These are phyloP conservation scores for Urophycis tenuis DNA, from an alignment of 2,797 vertebrate genomes.

Conservation along the genomic window DNA sequence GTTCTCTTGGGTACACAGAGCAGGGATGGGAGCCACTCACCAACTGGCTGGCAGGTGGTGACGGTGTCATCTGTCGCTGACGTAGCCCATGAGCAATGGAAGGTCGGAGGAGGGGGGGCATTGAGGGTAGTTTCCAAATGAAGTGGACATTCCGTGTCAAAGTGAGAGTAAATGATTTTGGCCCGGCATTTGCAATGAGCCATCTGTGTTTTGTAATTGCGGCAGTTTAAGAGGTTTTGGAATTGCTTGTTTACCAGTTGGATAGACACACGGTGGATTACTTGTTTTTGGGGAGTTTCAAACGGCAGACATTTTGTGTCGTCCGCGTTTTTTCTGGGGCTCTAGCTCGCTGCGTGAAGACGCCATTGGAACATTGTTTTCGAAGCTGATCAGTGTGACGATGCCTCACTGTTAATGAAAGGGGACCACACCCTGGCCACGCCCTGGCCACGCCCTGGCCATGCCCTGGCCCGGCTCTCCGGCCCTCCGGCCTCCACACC, in stretches of 20 bases:
- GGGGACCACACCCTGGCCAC: no score
- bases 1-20: slow-evolving; percentile 50
- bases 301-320: no score
- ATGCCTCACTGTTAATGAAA: no score
- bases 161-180: slow-evolving; percentile 2
- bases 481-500: no score
- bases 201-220: background rate
- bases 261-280: background rate
- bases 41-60: slow-evolving; percentile 37
- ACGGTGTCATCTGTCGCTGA: slow-evolving; percentile 36
- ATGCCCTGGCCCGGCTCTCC: no score
- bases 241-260: background rate
- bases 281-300: no score
- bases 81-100: slow-evolving; percentile 41
- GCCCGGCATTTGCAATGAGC: background rate
- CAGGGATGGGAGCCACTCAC: slow-evolving; percentile 8
- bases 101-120: slow-evolving; percentile 5
- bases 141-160: slow-evolving; percentile 21
- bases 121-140: slow-evolving; percentile 17
- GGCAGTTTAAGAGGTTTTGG: background rate
- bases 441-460: no score
- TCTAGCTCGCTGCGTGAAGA: no score
- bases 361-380: no score
- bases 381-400: no score
- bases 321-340: background rate